Conservation (phyloP, 2,888 invertebrate genomes). For the Drosophila acutilabella region DNA sequence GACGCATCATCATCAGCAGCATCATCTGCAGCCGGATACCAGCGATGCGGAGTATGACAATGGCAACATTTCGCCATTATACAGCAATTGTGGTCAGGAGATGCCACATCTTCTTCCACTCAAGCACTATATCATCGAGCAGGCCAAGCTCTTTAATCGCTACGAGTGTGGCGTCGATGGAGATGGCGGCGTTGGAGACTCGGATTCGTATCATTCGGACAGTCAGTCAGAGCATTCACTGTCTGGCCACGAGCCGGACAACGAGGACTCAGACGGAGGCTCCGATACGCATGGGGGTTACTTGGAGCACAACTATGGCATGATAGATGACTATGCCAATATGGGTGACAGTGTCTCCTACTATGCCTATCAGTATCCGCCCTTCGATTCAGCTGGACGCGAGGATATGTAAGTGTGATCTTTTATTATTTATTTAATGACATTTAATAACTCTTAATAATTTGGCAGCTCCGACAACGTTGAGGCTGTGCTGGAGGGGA, state of each 20-base stretch:
- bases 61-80: constrained; percentile 88
- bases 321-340: constrained; percentile 84
- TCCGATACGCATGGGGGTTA: constrained; percentile 88
- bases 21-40: constrained; percentile 77
- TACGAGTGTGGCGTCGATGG: constrained; percentile 87
- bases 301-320: constrained; percentile 87
- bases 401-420: constrained; percentile 83
- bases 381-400: constrained; percentile 86
- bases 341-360: constrained; percentile 87
- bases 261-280: constrained; percentile 90
- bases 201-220: constrained; percentile 92
- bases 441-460: not conserved
- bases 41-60: constrained; percentile 87
- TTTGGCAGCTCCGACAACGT: constrained; percentile 85
- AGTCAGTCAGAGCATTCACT: constrained; percentile 89
- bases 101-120: constrained; percentile 92
- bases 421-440: not conserved
- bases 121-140: constrained; percentile 95
- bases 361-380: constrained; percentile 87
- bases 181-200: constrained; percentile 87
- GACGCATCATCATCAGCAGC: constrained; percentile 66
- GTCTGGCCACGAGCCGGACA: constrained; percentile 91
- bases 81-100: constrained; percentile 90
- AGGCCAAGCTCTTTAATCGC: constrained; percentile 90
- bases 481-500: constrained; percentile 84